Evolutionary conservation across 1,140 invertebrate species (phyloP).

Genomic region (Diorhabda carinulata): DNA sequence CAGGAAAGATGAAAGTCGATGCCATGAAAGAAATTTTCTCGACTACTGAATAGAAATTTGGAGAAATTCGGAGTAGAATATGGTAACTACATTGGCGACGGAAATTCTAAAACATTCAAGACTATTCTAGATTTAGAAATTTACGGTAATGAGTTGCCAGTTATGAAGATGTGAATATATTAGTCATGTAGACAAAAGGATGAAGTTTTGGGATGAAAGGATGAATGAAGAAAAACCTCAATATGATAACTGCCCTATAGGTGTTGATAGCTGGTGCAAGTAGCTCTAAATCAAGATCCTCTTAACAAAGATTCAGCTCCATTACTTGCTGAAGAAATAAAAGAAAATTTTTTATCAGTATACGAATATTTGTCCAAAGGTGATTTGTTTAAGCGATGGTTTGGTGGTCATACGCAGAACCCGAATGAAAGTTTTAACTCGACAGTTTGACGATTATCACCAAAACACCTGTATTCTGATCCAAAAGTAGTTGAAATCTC

Average conservation of each 20-base stretch:
- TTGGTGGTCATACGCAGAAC: slow-evolving; percentile 33
- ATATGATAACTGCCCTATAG: slow-evolving; percentile 35
- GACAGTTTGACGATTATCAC: slow-evolving; percentile 28
- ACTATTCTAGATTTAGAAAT: slow-evolving; percentile 25
- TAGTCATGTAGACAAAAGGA: slow-evolving; percentile 36
- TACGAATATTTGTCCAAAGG: slow-evolving; percentile 30
- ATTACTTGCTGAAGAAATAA: not conserved
- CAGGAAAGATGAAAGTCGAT: slow-evolving; percentile 34
- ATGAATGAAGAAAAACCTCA: slow-evolving; percentile 33
- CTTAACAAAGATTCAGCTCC: not conserved
- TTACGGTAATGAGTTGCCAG: slow-evolving; percentile 23
- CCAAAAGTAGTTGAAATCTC: slow-evolving; percentile 24
- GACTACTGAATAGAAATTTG: slow-evolving; percentile 1
- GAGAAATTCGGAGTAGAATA: slow-evolving; percentile 25
- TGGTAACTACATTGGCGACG: slow-evolving; percentile 36
- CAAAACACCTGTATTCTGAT: slow-evolving; percentile 30
- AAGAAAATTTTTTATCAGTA: slow-evolving; percentile 17
- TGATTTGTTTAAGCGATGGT: slow-evolving; percentile 27
- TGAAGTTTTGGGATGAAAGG: slow-evolving; percentile 31
- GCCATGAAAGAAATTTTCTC: slow-evolving; percentile 12
- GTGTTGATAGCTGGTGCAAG: slow-evolving; percentile 38
- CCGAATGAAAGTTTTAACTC: slow-evolving; percentile 33
- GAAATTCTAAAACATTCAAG: slow-evolving; percentile 33
- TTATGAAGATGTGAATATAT: slow-evolving; percentile 36
- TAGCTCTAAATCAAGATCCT: slow-evolving; percentile 31